These are phyloP conservation scores for Tiaroga cobitis DNA, from an alignment of 2,797 vertebrate species.

Conservation along the genomic window DNA sequence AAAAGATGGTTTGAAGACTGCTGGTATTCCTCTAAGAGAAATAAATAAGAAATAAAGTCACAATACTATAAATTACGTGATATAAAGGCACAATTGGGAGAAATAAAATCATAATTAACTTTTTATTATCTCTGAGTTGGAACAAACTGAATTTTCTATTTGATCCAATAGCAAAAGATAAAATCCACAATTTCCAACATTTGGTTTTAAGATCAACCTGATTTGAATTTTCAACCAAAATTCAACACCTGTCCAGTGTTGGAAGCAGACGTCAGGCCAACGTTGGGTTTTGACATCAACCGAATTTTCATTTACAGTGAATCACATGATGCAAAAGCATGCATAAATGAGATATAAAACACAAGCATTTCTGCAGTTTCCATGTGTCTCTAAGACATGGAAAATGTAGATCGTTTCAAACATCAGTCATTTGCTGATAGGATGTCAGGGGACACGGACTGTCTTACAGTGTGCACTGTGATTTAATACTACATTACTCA, in stretches of 20 bases:
- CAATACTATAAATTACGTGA: too few relatives aligned
- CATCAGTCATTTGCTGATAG: not conserved
- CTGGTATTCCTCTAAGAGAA: not conserved
- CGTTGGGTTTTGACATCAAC: not conserved
- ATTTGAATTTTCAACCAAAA: not conserved
- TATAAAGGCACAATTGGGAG: not conserved
- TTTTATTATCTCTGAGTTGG: not conserved
- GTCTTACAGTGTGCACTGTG: not conserved
- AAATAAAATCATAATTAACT: not conserved
- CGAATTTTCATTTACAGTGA: not conserved
- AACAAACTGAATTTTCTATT: not conserved
- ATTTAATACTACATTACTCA: slow-evolving; percentile 38
- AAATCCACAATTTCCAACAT: not conserved
- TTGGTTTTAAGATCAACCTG: not conserved
- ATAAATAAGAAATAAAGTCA: not conserved
- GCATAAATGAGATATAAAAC: not conserved
- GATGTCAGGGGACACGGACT: not conserved
- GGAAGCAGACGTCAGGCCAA: not conserved
- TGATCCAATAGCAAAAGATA: not conserved
- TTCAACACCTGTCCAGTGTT: not conserved
- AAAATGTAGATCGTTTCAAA: not conserved
- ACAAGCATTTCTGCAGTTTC: too few relatives aligned
- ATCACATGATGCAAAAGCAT: not conserved
- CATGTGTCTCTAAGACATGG: not conserved
- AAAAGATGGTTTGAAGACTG: not conserved